Evolutionary conservation across 2,113 vertebrate species (phyloP), one percentile per base, ranked within the genome.

Genomic region (Ceyx melanurus): DNA sequence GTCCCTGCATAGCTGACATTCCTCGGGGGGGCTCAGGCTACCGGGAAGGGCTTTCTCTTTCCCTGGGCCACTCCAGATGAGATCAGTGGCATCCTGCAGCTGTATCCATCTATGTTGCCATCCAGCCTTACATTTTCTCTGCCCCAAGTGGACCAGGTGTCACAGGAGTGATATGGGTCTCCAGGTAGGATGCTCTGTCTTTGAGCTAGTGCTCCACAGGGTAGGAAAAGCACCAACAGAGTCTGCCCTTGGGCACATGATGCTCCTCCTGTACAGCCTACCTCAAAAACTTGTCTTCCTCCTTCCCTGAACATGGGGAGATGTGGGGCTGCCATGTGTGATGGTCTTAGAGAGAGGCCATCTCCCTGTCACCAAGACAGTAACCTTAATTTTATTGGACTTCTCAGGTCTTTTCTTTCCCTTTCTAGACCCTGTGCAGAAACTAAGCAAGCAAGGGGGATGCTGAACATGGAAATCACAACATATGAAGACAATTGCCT

Each of bases 1-100:
- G 93, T 91, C 86, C 71, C 88, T 13, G 64, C 96, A 94, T 97
- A 88, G 82, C 11, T 92, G 0, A 3, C 90, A 96, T 97, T 97
- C 97, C 46, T 97, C 33, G 4, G 42, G 11, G 13, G 23, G 56
- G 46, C 17, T 13, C 3, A 6, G 60, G 54, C 37, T 21, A 31
- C 50, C 0, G 0, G 82, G 78, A 79, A 64, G 62, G 61, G 37
- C 10, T 88, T 88, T 35, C 11, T 92, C 40, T 67, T 64, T 75
- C 42, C 42, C 54, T 25, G 56, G 48, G 20, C 28, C 46, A 20
- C 58, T 85, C 42, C 64, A 25, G 35, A 28, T 43, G 50, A 42
- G 84, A 56, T 35, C 58, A 42, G 2, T 1, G 0, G 11, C 8
- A 29, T 65, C 54, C 29, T 33, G 85, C 3, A 7, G 75, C 35